These are phyloP conservation scores for Campodea augens DNA, from an alignment of 1,140 invertebrate genomes.

Conservation along the genomic window DNA sequence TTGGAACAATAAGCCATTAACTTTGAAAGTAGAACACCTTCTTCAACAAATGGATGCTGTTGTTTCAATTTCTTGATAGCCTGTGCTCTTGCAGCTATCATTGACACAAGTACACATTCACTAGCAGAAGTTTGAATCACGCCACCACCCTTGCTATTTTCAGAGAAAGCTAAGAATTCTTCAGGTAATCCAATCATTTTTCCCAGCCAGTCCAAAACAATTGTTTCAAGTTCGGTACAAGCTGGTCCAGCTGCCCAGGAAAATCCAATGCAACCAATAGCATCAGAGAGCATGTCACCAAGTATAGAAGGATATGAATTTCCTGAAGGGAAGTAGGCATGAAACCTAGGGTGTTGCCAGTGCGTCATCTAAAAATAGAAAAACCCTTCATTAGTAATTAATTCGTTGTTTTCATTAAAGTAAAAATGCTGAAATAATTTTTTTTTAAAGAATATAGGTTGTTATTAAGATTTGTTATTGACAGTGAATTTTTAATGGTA, in stretches of 20 bases:
- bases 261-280: constrained; percentile 93
- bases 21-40: constrained; percentile 82
- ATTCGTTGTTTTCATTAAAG: neutral
- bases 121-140: constrained; percentile 87
- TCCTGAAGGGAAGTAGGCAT: constrained; percentile 95
- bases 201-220: constrained; percentile 94
- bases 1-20: constrained; percentile 85
- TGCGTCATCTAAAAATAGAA: constrained; percentile 57
- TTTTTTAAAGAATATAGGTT: constrained; percentile 3
- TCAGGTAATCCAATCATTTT: constrained; percentile 37
- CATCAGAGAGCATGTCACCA: constrained; percentile 92
- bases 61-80: constrained; percentile 79
- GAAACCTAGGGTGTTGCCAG: constrained; percentile 98
- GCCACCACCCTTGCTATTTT: constrained; percentile 46
- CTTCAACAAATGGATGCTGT: constrained; percentile 76
- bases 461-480: no score
- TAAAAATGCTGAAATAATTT: constrained; percentile 1
- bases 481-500: no score
- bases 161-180: constrained; percentile 26
- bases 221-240: constrained; percentile 91
- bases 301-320: constrained; percentile 95
- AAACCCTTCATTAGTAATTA: constrained; percentile 3
- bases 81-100: constrained; percentile 86
- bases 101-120: constrained; percentile 87
- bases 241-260: constrained; percentile 97